Evolutionary conservation across 2,797 vertebrate species (phyloP).

Genomic region (Falco columbarius): DNA sequence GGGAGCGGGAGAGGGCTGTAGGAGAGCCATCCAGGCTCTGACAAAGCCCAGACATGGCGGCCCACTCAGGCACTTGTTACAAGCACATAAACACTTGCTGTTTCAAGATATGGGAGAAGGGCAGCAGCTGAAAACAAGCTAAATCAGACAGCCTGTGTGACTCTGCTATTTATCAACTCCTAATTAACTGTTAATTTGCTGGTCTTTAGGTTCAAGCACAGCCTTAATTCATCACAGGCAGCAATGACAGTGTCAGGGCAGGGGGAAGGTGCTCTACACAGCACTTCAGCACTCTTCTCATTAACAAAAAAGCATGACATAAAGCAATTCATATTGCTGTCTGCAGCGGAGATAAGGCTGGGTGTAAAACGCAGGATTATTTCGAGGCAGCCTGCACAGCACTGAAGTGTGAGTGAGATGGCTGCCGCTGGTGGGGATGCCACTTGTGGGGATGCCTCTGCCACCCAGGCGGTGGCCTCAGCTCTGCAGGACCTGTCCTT

Average conservation of each 20-base stretch:
- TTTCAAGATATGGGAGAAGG: conserved; percentile 73
- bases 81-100: conserved; percentile 88
- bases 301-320: neutral
- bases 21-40: conserved; percentile 80
- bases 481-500: neutral
- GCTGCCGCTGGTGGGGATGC: neutral
- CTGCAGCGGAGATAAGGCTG: neutral
- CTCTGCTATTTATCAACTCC: conserved; percentile 87
- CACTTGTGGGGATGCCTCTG: neutral
- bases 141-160: conserved; percentile 44
- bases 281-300: conserved; percentile 26
- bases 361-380: neutral
- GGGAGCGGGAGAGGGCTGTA: conserved; percentile 53
- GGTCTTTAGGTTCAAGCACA: conserved; percentile 84
- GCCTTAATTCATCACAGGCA: conserved; percentile 83
- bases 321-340: neutral
- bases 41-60: conserved; percentile 84
- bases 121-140: conserved; percentile 64
- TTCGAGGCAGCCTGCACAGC: rapidly evolving
- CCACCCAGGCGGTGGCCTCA: rapidly evolving
- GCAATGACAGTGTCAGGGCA: conserved; percentile 66
- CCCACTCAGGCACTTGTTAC: conserved; percentile 87
- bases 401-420: neutral
- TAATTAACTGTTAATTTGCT: conserved; percentile 89
- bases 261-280: neutral